A percentile compares a stretch with the other conserved stretches of the same genome.
phyloP scores from a whole-genome alignment of 1,140 invertebrate genomes.

The Ceratoteleas bidentatus region DNA sequence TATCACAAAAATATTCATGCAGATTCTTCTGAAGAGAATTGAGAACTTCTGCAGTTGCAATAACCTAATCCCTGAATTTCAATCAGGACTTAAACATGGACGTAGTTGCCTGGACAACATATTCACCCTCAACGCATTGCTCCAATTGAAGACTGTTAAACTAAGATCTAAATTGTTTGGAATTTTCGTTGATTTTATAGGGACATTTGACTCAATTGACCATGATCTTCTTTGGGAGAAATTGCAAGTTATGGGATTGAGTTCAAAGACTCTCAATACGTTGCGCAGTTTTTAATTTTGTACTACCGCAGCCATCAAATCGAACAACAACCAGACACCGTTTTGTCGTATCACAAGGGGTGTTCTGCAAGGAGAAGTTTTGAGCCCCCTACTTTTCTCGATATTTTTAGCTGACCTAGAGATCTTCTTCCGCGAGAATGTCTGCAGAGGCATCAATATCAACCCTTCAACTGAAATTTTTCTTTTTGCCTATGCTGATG shows the following conservation, averaged over 20 bases:
- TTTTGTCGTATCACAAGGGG: not conserved
- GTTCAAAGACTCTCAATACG: too few species aligned
- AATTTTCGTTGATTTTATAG: not conserved
- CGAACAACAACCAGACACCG: not conserved
- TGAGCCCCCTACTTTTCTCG: too few species aligned
- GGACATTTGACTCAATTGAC: too few species aligned
- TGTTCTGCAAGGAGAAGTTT: too few species aligned
- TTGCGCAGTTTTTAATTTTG: not conserved
- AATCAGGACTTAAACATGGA: too few species aligned
- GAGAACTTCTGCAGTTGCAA: not conserved
- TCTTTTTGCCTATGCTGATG: not conserved
- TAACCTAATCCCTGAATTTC: conserved; percentile 5
- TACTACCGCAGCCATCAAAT: not conserved
- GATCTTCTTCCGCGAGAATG: not conserved
- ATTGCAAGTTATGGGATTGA: too few species aligned
- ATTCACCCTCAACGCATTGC: too few species aligned
- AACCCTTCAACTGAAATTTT: not conserved
- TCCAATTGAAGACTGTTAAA: too few species aligned
- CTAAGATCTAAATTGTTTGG: not conserved
- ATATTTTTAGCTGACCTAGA: not conserved
- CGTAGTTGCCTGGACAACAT: too few species aligned
- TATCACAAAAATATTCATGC: not conserved
- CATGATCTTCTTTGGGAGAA: too few species aligned
- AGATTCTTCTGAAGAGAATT: conserved; percentile 4
- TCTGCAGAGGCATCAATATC: not conserved